These are phyloP conservation scores for Picathartes gymnocephalus DNA, from an alignment of 2,113 vertebrate species.

Conservation along the genomic window DNA sequence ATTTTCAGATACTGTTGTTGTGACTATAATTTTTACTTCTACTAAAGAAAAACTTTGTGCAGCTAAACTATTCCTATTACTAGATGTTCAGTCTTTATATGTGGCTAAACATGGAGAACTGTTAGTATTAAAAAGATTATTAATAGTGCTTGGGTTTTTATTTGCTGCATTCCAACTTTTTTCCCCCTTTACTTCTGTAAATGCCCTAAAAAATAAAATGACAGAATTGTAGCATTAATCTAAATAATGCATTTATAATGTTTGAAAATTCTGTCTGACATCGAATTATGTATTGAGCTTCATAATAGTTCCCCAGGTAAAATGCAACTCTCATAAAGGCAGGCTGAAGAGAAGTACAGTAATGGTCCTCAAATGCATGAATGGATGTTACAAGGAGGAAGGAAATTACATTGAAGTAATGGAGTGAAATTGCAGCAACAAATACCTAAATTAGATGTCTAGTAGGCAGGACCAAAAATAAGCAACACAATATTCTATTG, in stretches of 20 bases:
- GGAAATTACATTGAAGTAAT: neutral
- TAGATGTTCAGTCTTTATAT: neutral
- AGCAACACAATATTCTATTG: neutral
- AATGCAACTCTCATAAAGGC: neutral
- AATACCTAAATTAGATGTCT: neutral
- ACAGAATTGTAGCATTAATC: neutral
- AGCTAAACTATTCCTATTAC: neutral
- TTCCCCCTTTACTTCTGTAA: neutral
- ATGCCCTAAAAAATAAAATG: neutral
- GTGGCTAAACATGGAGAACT: neutral
- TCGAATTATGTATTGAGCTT: neutral
- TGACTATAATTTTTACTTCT: neutral
- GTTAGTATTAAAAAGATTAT: neutral
- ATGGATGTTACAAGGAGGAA: neutral
- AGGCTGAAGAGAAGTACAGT: neutral
- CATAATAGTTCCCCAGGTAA: neutral
- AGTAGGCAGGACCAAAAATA: neutral
- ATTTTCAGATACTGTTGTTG: neutral
- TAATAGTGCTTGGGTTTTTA: neutral
- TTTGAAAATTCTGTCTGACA: neutral
- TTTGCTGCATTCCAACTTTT: neutral
- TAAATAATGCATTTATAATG: neutral
- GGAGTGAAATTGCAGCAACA: neutral
- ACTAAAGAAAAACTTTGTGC: neutral
- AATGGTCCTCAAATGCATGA: neutral